Percentiles rank a stretch among this genome's conserved stretches.
phyloP scores from a whole-genome alignment of 1,140 invertebrate genomes.

The Idris sp. region DNA sequence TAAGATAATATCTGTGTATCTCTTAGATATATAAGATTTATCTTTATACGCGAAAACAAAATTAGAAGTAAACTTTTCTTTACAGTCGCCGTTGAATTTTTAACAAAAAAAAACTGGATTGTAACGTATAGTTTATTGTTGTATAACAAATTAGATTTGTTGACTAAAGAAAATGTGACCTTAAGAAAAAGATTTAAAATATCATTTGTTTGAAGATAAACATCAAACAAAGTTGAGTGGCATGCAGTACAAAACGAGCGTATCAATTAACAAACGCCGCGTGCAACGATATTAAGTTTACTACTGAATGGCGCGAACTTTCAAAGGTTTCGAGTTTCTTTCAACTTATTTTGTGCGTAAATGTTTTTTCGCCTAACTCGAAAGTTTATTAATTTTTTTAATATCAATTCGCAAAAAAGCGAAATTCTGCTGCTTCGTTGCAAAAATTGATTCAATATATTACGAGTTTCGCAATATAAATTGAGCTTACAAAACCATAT shows the following conservation, averaged over 20 bases:
- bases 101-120: too few species aligned
- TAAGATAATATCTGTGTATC: too few species aligned
- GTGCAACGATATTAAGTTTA: constrained; percentile 48
- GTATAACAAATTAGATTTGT: background rate
- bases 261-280: constrained; percentile 23
- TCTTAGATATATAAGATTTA: too few species aligned
- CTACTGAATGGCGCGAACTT: constrained; percentile 36
- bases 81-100: too few species aligned
- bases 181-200: constrained; percentile 1
- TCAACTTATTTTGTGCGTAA: constrained; percentile 18
- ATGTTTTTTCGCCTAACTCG: constrained; percentile 14
- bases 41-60: too few species aligned
- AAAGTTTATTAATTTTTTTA: constrained; percentile 42
- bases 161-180: background rate
- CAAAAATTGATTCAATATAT: constrained; percentile 1
- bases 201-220: constrained; percentile 8
- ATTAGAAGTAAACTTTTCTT: too few species aligned
- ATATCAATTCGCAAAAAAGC: constrained; percentile 15
- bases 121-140: too few species aligned
- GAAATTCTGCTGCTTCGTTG: constrained; percentile 21
- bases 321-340: constrained; percentile 40
- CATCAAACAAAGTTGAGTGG: constrained; percentile 7
- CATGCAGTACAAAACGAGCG: background rate
- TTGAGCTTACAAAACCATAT: too few species aligned
- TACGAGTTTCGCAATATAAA: constrained; percentile 4